A percentile compares a stretch with the other conserved stretches of the same genome.
These are phyloP conservation scores for Temnothorax nylanderi DNA, from an alignment of 1,140 invertebrate species.

Conservation along the genomic window DNA sequence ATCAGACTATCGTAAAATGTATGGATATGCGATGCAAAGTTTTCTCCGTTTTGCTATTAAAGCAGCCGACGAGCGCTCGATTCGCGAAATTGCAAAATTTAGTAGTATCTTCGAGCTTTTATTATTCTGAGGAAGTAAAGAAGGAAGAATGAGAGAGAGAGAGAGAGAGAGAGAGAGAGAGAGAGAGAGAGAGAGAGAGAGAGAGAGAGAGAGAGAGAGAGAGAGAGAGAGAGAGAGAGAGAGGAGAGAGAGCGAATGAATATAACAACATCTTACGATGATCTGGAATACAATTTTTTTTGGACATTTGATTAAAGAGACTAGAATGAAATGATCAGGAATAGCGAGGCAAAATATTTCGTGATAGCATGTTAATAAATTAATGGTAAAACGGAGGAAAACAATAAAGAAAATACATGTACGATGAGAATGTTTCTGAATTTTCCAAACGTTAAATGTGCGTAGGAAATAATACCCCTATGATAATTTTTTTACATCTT, in stretches of 20 bases:
- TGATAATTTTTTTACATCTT: not conserved
- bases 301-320: too few species aligned
- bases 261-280: not conserved
- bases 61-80: conserved; percentile 8
- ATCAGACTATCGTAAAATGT: conserved; percentile 46
- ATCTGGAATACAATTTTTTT: not conserved
- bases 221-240: not conserved
- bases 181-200: not conserved
- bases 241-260: not conserved
- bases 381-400: not conserved
- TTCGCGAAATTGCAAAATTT: conserved; percentile 32
- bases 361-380: not conserved
- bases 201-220: too few species aligned
- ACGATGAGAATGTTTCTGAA: not conserved
- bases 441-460: not conserved
- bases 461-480: not conserved
- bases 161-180: too few species aligned
- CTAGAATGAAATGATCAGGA: not conserved
- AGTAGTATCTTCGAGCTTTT: not conserved
- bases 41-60: conserved; percentile 15
- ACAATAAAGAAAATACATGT: not conserved
- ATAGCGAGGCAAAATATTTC: not conserved
- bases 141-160: not conserved
- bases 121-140: conserved; percentile 34
- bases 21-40: conserved; percentile 18